These are phyloP conservation scores for Lamproptera curius DNA, from an alignment of 2,888 invertebrate species.

Conservation along the genomic window DNA sequence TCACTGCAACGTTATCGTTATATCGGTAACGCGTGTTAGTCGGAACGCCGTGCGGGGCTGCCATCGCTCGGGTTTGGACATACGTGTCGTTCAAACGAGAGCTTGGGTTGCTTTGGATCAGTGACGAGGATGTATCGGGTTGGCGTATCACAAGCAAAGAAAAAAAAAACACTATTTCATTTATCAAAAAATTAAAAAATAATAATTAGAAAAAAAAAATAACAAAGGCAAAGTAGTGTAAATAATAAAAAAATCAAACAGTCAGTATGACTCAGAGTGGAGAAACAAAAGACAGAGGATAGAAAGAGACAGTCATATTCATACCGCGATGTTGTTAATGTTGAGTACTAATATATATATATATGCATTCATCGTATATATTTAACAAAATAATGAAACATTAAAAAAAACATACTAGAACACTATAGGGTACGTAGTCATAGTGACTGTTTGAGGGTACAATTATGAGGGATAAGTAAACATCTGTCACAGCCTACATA, in stretches of 20 bases:
- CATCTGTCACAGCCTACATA: slow-evolving; percentile 70
- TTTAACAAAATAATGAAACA: neutral
- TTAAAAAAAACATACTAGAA: slow-evolving; percentile 31
- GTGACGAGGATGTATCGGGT: slow-evolving; percentile 69
- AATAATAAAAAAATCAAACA: slow-evolving; percentile 67
- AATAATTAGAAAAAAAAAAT: slow-evolving; percentile 33
- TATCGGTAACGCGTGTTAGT: slow-evolving; percentile 63
- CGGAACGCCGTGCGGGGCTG: slow-evolving; percentile 49
- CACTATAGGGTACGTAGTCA: slow-evolving; percentile 51
- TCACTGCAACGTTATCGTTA: slow-evolving; percentile 53
- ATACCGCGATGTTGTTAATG: slow-evolving; percentile 69
- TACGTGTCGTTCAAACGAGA: slow-evolving; percentile 44
- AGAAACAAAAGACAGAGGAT: slow-evolving; percentile 62
- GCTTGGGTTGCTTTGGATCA: slow-evolving; percentile 58
- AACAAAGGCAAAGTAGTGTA: slow-evolving; percentile 38
- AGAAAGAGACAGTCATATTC: slow-evolving; percentile 67
- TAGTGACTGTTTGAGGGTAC: slow-evolving; percentile 70
- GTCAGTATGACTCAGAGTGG: slow-evolving; percentile 73
- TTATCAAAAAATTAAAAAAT: slow-evolving; percentile 33
- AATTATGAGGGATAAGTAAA: slow-evolving; percentile 70
- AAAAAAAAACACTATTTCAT: slow-evolving; percentile 61
- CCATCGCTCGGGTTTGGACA: slow-evolving; percentile 35
- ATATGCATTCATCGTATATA: neutral
- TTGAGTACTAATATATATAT: slow-evolving; percentile 39
- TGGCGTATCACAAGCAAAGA: slow-evolving; percentile 74